Conservation (phyloP, 2,113 vertebrate genomes). For the Aythya baeri region DNA sequence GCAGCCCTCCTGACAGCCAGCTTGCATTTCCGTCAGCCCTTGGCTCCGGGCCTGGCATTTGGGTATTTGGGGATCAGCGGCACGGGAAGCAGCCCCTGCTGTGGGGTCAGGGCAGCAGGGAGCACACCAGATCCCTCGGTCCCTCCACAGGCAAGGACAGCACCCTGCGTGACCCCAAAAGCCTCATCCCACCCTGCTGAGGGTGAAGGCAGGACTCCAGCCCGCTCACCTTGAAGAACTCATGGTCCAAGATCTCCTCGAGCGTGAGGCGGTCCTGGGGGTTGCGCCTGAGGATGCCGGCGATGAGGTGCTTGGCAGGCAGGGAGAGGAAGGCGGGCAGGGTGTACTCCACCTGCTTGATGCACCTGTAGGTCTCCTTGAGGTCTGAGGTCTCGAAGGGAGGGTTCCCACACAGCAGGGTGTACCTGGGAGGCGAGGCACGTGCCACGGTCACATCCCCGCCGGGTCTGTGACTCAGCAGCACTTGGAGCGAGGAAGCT, state of each 20-base stretch:
- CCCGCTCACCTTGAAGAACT: constrained; percentile 93
- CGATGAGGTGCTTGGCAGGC: constrained; percentile 89
- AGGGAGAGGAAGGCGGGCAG: constrained; percentile 87
- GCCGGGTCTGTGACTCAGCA: constrained; percentile 25
- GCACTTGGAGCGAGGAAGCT: constrained; percentile 36
- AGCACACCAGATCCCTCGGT: background rate
- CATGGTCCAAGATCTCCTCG: constrained; percentile 93
- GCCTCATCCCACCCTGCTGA: background rate
- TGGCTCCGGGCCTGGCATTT: background rate
- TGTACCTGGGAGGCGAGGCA: constrained; percentile 84
- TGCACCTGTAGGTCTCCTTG: constrained; percentile 97
- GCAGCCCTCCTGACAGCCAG: constrained; percentile 33
- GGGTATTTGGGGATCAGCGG: background rate
- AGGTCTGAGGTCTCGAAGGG: constrained; percentile 97
- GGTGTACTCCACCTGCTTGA: constrained; percentile 92
- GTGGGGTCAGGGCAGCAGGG: background rate
- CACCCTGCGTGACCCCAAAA: background rate
- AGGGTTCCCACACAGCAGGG: constrained; percentile 92
- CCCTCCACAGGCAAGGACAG: background rate
- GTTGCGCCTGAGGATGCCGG: constrained; percentile 86
- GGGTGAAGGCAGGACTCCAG: background rate
- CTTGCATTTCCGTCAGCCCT: constrained; percentile 1
- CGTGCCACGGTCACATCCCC: background rate
- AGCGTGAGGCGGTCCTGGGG: constrained; percentile 89
- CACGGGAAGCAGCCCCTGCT: background rate